Evolutionary conservation across 2,797 vertebrate species (phyloP), one percentile per base, ranked within the genome.

Genomic region (Rhinogobio ventralis): DNA sequence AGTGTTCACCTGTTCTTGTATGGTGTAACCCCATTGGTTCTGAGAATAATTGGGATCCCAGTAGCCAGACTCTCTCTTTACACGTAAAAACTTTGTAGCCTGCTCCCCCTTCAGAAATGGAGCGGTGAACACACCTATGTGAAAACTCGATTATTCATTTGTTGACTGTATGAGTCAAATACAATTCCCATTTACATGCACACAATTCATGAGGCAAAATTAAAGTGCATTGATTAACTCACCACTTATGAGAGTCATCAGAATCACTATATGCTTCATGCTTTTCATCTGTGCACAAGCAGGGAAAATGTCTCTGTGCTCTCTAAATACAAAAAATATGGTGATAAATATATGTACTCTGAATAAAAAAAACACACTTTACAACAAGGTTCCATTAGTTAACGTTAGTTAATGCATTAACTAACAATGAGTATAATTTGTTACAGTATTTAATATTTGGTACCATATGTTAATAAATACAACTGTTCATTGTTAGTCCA

Each of bases 1-100:
- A 45, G 25, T 62, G 5, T n/a, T 81, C n/a, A 93, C 93, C 92
- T 94, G 94, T 71, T 95, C 93, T 73, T 94, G 90, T 76, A 93
- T 2, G 23, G 93, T 94, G 89, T 92, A 92, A 49, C 92, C 93
- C 91, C 91, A 94, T 23, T 90, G 75, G 87, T 94, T 95, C 69
- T 95, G 92, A 68, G 93, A 79, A 86, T 91, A 62, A 30, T 91
- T 73, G 67, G 94, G 93, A 88, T 95, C 94, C 94, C 92, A 94
- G 89, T 93, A 89, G 30, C 87, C 92, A 0, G 82, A 67, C 85
- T 94, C 92, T 78, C 94, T 93, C 88, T 93, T 94, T 83, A 89
- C 86, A 46, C 93, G 88, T 80, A 93, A 92, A 71, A 94, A 94
- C 8, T 36, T 55, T 15, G 94, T 94, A 4, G 93, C 93, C 57